phyloP scores from a whole-genome alignment of 2,797 vertebrate genomes.

The Manis pentadactyla region DNA sequence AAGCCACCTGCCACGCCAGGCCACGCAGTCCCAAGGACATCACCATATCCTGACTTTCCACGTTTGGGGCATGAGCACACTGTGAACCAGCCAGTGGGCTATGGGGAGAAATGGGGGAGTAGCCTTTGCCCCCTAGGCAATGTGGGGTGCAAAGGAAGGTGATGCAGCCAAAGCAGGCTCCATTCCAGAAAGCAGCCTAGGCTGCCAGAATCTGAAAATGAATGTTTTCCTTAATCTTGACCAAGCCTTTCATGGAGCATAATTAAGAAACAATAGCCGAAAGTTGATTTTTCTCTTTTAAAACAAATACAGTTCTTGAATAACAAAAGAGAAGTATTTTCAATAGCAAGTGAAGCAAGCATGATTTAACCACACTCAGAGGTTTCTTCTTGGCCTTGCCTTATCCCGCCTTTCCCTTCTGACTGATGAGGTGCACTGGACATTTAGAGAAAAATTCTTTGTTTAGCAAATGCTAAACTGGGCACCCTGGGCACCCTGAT shows the following conservation, averaged over 20 bases:
- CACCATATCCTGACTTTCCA: too few relatives aligned
- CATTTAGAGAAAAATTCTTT: conserved; percentile 35
- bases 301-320: conserved; percentile 53
- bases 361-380: conserved; percentile 9
- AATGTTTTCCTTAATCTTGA: background rate
- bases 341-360: background rate
- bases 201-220: background rate
- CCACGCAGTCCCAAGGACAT: accelerated
- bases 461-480: background rate
- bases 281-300: conserved; percentile 16
- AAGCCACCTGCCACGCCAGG: accelerated
- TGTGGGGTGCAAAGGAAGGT: too few relatives aligned
- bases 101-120: too few relatives aligned
- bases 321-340: conserved; percentile 17
- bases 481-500: background rate
- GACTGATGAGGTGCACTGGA: background rate
- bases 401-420: background rate
- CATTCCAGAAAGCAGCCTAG: background rate
- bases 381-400: background rate
- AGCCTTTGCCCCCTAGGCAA: background rate
- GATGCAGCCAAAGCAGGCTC: background rate
- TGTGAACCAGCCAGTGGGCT: background rate
- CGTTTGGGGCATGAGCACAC: accelerated
- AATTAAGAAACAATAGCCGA: conserved; percentile 10
- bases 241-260: background rate